Conservation (phyloP, 2,113 vertebrate genomes). For the Eira barbara region DNA sequence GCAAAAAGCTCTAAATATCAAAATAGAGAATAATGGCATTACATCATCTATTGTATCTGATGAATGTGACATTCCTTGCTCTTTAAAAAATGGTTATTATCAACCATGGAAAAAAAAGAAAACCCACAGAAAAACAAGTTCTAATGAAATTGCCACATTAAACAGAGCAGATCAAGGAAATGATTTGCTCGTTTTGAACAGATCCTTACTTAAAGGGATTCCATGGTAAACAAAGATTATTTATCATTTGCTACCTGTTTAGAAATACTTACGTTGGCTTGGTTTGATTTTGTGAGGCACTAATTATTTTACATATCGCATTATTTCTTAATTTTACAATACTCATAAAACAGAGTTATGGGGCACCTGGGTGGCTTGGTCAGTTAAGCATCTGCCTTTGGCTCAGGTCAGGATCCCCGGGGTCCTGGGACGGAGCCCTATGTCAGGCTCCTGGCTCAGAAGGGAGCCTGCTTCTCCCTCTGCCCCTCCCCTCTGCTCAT, state of each 20-base stretch:
- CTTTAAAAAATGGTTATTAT: neutral
- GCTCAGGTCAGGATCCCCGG: neutral
- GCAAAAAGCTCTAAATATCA: conserved; percentile 2
- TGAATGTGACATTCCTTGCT: neutral
- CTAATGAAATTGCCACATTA: neutral
- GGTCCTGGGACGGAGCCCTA: neutral
- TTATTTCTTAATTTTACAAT: neutral
- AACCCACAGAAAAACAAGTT: neutral
- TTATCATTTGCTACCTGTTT: neutral
- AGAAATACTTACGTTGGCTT: neutral
- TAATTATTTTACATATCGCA: neutral
- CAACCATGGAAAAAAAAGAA: neutral
- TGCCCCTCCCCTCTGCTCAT: neutral
- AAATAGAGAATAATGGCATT: neutral
- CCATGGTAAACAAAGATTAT: neutral
- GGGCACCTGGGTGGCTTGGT: neutral
- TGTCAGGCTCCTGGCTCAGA: neutral
- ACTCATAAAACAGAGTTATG: neutral
- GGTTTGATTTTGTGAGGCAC: neutral
- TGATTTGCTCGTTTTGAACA: neutral
- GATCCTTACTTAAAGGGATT: neutral
- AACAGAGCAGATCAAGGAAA: neutral
- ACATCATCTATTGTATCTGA: neutral
- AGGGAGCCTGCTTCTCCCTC: neutral
- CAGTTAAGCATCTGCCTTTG: neutral